phyloP scores from a whole-genome alignment of 2,888 invertebrate species.

The Tigriopus californicus region DNA sequence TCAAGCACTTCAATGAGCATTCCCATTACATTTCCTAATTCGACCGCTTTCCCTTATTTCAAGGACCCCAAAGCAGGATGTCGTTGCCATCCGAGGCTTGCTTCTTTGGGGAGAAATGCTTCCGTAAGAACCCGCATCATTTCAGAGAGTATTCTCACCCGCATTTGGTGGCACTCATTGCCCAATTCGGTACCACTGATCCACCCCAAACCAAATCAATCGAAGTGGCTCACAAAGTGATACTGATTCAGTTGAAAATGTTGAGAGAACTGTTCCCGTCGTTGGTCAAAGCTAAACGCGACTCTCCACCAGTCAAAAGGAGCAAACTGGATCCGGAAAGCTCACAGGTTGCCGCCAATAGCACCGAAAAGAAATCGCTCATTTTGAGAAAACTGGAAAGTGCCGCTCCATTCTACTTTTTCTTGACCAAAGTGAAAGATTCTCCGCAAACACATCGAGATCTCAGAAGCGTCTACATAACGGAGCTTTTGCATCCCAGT shows the following conservation, averaged over 20 bases:
- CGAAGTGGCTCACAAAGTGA: not conserved
- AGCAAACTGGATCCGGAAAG: not conserved
- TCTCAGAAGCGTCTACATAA: slow-evolving; percentile 28
- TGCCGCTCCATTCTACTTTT: slow-evolving; percentile 51
- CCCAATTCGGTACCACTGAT: not conserved
- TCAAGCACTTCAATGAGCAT: no score
- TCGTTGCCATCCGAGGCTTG: not conserved
- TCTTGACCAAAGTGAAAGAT: slow-evolving; percentile 50
- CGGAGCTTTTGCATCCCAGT: slow-evolving; percentile 57
- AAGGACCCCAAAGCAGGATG: no score
- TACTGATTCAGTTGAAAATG: not conserved
- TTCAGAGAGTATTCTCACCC: slow-evolving; percentile 59
- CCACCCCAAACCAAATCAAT: not conserved
- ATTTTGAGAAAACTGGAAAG: slow-evolving; percentile 37
- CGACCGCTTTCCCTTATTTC: no score
- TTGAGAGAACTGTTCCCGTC: not conserved
- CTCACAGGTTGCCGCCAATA: not conserved
- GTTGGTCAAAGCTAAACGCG: not conserved
- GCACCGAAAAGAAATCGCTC: not conserved
- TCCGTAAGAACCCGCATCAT: slow-evolving; percentile 63
- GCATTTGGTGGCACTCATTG: slow-evolving; percentile 27
- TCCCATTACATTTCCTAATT: no score
- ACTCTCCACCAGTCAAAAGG: not conserved
- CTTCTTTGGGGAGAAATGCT: slow-evolving; percentile 45
- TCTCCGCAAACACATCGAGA: slow-evolving; percentile 43